A percentile compares a stretch with the other conserved stretches of the same genome.
phyloP scores from a whole-genome alignment of 2,113 vertebrate genomes.

The Pteropus alecto region DNA sequence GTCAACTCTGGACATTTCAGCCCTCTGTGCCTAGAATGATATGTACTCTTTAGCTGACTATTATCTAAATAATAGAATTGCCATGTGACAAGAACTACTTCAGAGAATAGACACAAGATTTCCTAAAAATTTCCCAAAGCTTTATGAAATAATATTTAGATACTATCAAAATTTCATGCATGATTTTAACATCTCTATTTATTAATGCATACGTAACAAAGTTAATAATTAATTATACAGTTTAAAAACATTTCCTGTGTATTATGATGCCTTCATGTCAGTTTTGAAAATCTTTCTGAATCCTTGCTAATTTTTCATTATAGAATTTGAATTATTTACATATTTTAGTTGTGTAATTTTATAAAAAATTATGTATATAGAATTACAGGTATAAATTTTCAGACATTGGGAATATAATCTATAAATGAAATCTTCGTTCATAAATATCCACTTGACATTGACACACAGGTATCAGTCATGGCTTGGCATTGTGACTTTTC shows the following conservation, averaged over 20 bases:
- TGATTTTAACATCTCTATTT: background rate
- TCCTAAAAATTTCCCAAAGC: background rate
- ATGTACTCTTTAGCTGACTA: background rate
- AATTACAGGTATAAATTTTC: background rate
- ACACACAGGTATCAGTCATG: background rate
- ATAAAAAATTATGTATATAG: background rate
- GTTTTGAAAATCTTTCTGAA: constrained; percentile 29
- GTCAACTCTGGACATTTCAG: background rate
- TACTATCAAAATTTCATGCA: background rate
- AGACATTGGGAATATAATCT: background rate
- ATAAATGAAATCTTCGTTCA: background rate
- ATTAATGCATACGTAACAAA: background rate
- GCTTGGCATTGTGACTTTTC: background rate
- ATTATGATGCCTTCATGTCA: background rate
- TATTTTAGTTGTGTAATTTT: constrained; percentile 2
- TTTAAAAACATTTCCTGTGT: background rate
- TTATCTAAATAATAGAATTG: background rate
- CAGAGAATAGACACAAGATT: background rate
- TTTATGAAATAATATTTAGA: background rate
- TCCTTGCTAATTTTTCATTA: background rate
- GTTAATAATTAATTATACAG: background rate
- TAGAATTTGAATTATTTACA: background rate
- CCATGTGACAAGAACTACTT: background rate
- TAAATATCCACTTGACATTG: background rate
- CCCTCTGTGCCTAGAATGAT: background rate